Conservation (phyloP, 2,797 vertebrate species). For the Myiotriccus ornatus region DNA sequence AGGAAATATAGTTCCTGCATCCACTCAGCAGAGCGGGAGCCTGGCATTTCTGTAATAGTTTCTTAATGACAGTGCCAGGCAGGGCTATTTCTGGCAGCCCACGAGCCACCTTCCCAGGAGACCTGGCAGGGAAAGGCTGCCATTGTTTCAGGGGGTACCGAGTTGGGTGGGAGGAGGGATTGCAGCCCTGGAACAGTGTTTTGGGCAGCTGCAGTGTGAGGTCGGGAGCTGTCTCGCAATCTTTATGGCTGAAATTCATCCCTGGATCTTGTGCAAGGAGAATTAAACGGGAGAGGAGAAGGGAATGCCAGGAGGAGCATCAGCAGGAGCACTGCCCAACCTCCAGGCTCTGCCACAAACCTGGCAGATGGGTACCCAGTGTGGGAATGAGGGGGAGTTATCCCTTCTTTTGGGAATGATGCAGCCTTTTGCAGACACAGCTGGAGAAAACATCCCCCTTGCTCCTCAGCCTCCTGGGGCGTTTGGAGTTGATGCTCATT, state of each 20-base stretch:
- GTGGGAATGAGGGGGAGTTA: neutral
- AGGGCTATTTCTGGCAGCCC: constrained; percentile 36
- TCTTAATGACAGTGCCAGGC: constrained; percentile 54
- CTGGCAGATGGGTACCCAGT: fast-evolving
- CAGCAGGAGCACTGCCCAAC: neutral
- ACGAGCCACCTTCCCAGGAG: neutral
- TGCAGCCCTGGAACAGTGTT: neutral
- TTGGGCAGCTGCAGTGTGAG: constrained; percentile 61
- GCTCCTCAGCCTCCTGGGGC: fast-evolving
- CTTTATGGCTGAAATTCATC: constrained; percentile 57
- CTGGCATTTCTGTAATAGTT: constrained; percentile 57
- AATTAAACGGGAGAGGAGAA: neutral
- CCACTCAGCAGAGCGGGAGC: constrained; percentile 43
- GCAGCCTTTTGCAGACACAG: neutral
- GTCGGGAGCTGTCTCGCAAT: constrained; percentile 42
- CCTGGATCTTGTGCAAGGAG: neutral
- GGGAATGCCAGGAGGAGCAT: neutral
- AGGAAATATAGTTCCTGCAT: constrained; percentile 70
- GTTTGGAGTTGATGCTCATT: fast-evolving
- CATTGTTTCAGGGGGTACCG: neutral
- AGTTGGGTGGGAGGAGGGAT: neutral
- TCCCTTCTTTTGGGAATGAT: fast-evolving
- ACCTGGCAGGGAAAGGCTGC: constrained; percentile 14
- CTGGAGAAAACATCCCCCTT: neutral
- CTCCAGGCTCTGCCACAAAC: neutral